phyloP scores from a whole-genome alignment of 2,888 invertebrate genomes.

The Agriopis marginaria region DNA sequence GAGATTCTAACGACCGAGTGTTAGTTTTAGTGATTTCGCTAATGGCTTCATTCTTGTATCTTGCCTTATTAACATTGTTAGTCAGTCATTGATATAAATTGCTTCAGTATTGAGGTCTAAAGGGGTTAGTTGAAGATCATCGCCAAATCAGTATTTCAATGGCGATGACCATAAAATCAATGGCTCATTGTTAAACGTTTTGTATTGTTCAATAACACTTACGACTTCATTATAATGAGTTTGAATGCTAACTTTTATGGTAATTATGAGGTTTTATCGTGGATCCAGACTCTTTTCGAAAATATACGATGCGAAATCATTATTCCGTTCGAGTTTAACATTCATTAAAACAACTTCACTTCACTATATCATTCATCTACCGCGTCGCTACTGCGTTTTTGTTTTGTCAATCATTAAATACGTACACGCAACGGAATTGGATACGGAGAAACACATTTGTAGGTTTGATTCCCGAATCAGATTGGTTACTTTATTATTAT shows the following conservation, averaged over 20 bases:
- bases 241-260: constrained; percentile 33
- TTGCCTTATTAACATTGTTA: constrained; percentile 67
- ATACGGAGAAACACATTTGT: constrained; percentile 69
- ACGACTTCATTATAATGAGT: constrained; percentile 33
- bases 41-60: constrained; percentile 71
- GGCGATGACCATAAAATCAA: constrained; percentile 31
- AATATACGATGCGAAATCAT: constrained; percentile 40
- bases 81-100: constrained; percentile 65
- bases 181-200: constrained; percentile 32
- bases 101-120: constrained; percentile 55
- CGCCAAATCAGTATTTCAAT: constrained; percentile 45
- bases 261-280: constrained; percentile 34
- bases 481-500: constrained; percentile 73
- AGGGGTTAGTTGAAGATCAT: constrained; percentile 52
- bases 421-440: constrained; percentile 60
- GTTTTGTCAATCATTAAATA: constrained; percentile 50
- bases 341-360: constrained; percentile 48
- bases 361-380: constrained; percentile 49
- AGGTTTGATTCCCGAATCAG: constrained; percentile 66
- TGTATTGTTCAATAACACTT: constrained; percentile 34
- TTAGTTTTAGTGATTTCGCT: constrained; percentile 78
- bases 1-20: constrained; percentile 48
- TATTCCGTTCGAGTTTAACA: constrained; percentile 46
- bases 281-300: constrained; percentile 27
- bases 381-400: constrained; percentile 46